Conservation (phyloP, 2,888 invertebrate genomes). For the Shargacucullia verbasci region DNA sequence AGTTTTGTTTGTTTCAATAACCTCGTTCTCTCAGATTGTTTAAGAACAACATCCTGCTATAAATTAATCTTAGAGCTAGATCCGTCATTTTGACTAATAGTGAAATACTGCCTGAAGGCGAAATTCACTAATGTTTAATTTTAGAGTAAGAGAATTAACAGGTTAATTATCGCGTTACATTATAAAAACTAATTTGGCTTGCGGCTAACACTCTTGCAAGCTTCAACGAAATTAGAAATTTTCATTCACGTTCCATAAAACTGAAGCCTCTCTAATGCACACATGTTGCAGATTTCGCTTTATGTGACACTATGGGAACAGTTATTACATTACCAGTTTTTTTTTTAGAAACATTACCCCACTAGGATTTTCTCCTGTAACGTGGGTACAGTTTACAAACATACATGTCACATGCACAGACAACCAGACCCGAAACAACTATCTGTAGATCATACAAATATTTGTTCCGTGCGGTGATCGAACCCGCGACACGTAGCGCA, state of each 20-base stretch:
- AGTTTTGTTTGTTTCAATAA: conserved; percentile 27
- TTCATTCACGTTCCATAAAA: too few relatives aligned
- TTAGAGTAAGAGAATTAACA: conserved; percentile 25
- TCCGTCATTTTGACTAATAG: conserved; percentile 27
- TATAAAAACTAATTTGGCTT: conserved; percentile 33
- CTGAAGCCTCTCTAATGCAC: conserved; percentile 32
- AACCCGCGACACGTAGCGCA: too few relatives aligned
- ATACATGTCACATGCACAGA: too few relatives aligned
- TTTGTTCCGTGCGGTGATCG: too few relatives aligned
- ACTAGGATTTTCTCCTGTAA: too few relatives aligned
- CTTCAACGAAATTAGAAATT: too few relatives aligned
- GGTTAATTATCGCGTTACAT: conserved; percentile 36
- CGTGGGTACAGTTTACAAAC: too few relatives aligned
- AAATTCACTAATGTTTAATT: conserved; percentile 25
- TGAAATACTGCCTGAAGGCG: conserved; percentile 34
- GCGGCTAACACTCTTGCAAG: conserved; percentile 37
- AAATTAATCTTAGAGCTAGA: conserved; percentile 20
- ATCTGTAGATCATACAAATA: too few relatives aligned
- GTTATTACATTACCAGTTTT: too few relatives aligned
- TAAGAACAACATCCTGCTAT: conserved; percentile 39
- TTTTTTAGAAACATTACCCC: too few relatives aligned
- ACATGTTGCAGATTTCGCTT: conserved; percentile 13
- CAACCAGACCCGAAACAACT: too few relatives aligned
- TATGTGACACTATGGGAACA: conserved; percentile 5
- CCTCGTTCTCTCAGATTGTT: conserved; percentile 37